These are phyloP conservation scores for Leuctra nigra DNA, from an alignment of 2,888 invertebrate genomes.

Conservation along the genomic window DNA sequence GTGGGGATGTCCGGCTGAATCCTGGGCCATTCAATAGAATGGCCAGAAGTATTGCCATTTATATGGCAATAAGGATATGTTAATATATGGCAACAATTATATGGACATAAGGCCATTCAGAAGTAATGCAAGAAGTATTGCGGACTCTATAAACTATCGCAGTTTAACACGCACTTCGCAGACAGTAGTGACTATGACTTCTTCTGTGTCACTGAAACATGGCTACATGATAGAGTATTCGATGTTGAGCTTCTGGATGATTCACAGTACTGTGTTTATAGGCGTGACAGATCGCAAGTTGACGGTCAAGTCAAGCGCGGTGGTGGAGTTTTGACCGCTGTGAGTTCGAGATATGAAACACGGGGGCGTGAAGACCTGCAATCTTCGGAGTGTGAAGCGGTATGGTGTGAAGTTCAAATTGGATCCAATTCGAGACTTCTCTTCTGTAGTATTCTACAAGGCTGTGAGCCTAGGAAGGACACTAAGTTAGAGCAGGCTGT, in stretches of 20 bases:
- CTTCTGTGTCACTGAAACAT: not conserved
- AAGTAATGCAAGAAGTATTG: constrained; percentile 2
- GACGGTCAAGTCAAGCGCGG: not conserved
- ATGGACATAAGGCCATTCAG: not conserved
- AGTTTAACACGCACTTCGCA: not conserved
- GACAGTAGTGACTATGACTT: not conserved
- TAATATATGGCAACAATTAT: not conserved
- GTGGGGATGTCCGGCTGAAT: no score
- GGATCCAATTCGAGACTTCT: not conserved
- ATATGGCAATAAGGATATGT: no score
- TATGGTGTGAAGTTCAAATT: not conserved
- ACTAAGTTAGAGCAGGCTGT: no score
- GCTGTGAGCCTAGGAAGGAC: no score
- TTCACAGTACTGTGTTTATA: not conserved
- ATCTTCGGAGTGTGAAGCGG: not conserved
- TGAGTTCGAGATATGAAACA: not conserved
- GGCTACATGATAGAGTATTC: not conserved
- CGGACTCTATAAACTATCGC: not conserved
- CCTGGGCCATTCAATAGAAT: no score
- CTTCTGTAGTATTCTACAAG: not conserved
- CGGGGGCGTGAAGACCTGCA: not conserved
- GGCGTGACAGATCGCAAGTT: not conserved
- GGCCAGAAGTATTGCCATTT: no score
- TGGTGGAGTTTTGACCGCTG: not conserved
- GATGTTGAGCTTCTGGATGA: not conserved